These are phyloP conservation scores for Agrenia bidenticulata DNA, from an alignment of 2,888 invertebrate genomes.

Conservation along the genomic window DNA sequence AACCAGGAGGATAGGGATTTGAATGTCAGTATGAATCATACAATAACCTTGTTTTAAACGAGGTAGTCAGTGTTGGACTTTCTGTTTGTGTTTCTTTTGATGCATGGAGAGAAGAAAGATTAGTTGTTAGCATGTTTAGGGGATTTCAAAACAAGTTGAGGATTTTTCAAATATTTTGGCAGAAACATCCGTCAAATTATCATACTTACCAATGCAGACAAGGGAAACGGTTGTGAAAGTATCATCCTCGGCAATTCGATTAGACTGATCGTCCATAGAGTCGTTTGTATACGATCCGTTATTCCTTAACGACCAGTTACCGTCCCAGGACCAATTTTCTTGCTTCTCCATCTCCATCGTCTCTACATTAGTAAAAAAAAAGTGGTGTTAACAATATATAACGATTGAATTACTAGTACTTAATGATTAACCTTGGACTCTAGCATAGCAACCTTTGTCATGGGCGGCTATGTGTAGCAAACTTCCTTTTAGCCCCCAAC, in stretches of 20 bases:
- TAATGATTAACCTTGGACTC: too few species aligned
- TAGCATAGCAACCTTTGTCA: too few species aligned
- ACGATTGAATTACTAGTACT: too few species aligned
- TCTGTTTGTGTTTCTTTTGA: conserved; percentile 6
- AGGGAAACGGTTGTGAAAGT: conserved; percentile 47
- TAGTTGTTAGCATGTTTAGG: conserved; percentile 4
- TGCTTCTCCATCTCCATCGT: conserved; percentile 15
- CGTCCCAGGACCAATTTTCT: conserved; percentile 28
- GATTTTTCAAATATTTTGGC: conserved; percentile 13
- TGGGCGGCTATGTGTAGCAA: too few species aligned
- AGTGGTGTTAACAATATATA: too few species aligned
- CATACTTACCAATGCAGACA: conserved; percentile 44
- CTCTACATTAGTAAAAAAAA: too few species aligned
- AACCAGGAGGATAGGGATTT: too few species aligned
- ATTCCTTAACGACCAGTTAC: conserved; percentile 33
- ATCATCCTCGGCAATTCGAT: conserved; percentile 29
- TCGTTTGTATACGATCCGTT: conserved; percentile 25
- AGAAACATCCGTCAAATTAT: conserved; percentile 10
- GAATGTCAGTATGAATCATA: too few species aligned
- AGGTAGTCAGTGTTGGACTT: too few species aligned
- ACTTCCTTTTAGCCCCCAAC: too few species aligned
- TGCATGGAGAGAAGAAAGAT: conserved; percentile 15
- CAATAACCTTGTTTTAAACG: too few species aligned
- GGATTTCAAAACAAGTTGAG: not conserved
- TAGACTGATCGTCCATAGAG: conserved; percentile 17